A percentile compares a stretch with the other conserved stretches of the same genome.
Conservation (phyloP, 53 echinoderm and acorn worm species). For the Antedon mediterranea region DNA sequence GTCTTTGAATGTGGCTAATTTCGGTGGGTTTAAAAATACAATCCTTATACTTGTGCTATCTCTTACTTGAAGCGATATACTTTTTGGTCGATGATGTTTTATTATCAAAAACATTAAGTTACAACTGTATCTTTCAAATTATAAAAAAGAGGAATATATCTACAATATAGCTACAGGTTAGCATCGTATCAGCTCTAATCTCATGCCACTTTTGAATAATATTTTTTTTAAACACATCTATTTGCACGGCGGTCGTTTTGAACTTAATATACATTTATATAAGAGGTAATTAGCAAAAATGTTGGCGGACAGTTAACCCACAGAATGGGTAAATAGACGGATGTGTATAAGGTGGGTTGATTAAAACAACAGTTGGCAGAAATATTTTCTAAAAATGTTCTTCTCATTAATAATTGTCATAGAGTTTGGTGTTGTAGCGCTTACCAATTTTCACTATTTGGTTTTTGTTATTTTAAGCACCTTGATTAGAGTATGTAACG, state of each 20-base stretch:
- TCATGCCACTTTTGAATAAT: too few relatives aligned
- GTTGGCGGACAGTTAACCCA: too few relatives aligned
- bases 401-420: too few relatives aligned
- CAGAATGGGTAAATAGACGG: not conserved
- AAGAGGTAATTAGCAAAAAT: too few relatives aligned
- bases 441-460: not conserved
- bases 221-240: too few relatives aligned
- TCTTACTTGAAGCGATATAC: not conserved
- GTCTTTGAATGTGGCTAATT: too few relatives aligned
- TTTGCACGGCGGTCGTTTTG: too few relatives aligned
- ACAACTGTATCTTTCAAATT: not conserved
- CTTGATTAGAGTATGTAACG: constrained; percentile 1
- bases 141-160: not conserved
- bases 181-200: not conserved
- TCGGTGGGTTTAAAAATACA: not conserved
- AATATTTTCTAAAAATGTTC: too few relatives aligned
- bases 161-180: not conserved
- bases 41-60: not conserved
- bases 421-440: too few relatives aligned
- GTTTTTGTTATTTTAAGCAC: not conserved
- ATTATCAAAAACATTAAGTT: not conserved
- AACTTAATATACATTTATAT: too few relatives aligned
- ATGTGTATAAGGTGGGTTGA: not conserved
- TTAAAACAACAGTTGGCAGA: too few relatives aligned
- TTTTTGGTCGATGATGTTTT: not conserved